Evolutionary conservation across 2,888 invertebrate genomes (phyloP).

Genomic region (Dimorphilus gyrociliatus): DNA sequence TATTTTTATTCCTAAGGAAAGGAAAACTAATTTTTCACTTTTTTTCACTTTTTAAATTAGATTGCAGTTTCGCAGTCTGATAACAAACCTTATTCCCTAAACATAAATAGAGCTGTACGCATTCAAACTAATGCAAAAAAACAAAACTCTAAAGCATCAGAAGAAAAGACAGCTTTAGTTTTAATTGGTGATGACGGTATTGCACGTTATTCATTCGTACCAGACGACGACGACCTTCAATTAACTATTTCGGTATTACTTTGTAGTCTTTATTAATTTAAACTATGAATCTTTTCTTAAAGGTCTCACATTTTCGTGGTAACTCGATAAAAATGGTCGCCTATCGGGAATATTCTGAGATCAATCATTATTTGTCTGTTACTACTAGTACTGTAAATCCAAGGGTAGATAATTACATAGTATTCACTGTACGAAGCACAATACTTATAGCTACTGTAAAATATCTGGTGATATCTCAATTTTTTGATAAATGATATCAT

Average conservation of each 20-base stretch:
- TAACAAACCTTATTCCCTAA: no score
- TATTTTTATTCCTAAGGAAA: not conserved
- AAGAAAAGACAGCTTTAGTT: no score
- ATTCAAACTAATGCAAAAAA: no score
- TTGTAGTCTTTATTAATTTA: no score
- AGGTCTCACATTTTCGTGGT: no score
- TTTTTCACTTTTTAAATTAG: no score
- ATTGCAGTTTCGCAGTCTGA: no score
- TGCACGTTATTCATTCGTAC: conserved; percentile 4
- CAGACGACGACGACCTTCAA: not conserved
- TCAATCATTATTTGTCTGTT: not conserved
- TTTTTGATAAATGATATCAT: not conserved
- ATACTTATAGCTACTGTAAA: conserved; percentile 72
- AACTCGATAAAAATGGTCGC: not conserved
- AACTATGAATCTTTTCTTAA: no score
- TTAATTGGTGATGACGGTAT: no score
- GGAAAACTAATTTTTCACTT: not conserved
- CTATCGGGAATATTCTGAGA: not conserved
- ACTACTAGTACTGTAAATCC: not conserved
- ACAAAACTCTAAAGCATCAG: no score
- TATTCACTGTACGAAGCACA: conserved; percentile 79
- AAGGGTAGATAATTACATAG: conserved; percentile 78
- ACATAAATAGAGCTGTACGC: no score
- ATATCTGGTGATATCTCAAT: conserved; percentile 69
- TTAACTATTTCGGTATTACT: conserved; percentile 1